These are phyloP conservation scores for Mamestra configurata DNA, from an alignment of 1,140 invertebrate species.

Conservation along the genomic window DNA sequence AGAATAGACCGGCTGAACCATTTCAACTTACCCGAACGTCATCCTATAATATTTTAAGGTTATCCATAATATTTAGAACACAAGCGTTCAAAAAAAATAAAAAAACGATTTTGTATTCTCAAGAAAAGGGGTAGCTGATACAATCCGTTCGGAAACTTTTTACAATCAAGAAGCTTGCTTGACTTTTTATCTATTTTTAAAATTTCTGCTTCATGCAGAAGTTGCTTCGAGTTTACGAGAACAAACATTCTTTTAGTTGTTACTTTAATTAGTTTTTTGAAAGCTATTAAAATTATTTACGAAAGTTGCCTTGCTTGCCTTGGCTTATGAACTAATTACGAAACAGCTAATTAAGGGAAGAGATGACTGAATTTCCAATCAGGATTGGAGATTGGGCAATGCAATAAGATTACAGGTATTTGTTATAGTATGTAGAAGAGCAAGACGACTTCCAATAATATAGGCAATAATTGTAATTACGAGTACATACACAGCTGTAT, in stretches of 20 bases:
- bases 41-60: background rate
- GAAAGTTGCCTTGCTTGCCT: background rate
- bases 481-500: too few relatives aligned
- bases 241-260: background rate
- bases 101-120: background rate
- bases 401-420: too few relatives aligned
- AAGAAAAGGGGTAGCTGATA: background rate
- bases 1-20: too few relatives aligned
- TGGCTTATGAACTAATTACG: background rate
- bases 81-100: background rate
- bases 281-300: slow-evolving; percentile 11
- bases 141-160: slow-evolving; percentile 2
- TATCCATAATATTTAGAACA: background rate
- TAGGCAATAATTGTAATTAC: too few relatives aligned
- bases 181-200: slow-evolving; percentile 26
- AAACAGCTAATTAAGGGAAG: too few relatives aligned
- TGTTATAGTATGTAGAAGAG: too few relatives aligned
- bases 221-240: slow-evolving; percentile 21
- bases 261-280: slow-evolving; percentile 27
- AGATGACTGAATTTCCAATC: too few relatives aligned
- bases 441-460: too few relatives aligned
- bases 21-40: background rate
- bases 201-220: background rate
- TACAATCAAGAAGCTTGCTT: slow-evolving; percentile 31
- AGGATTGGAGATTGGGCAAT: too few relatives aligned